Evolutionary conservation across 2,797 vertebrate genomes (phyloP).

Genomic region (Chrysocyon brachyurus): DNA sequence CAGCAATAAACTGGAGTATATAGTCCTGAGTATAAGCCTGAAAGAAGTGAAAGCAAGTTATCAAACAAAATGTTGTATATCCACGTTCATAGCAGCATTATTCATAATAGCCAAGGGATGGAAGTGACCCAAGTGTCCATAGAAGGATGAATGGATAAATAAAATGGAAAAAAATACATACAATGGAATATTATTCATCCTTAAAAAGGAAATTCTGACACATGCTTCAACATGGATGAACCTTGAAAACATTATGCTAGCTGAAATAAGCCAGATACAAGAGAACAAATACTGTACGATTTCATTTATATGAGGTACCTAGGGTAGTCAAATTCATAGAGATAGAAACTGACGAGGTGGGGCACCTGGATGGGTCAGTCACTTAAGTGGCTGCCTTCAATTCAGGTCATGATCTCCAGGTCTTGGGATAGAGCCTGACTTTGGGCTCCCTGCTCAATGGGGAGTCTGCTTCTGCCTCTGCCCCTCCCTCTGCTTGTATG

Average conservation of each 20-base stretch:
- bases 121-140: neutral
- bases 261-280: neutral
- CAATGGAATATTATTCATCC: neutral
- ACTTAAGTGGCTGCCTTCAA: too few species aligned
- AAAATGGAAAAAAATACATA: neutral
- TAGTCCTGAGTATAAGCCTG: neutral
- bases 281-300: neutral
- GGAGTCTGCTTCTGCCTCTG: too few species aligned
- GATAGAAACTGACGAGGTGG: neutral
- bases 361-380: too few species aligned
- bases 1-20: conserved; percentile 8
- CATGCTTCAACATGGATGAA: neutral
- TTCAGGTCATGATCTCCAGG: too few species aligned
- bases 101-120: neutral
- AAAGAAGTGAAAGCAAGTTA: conserved; percentile 24
- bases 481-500: too few species aligned
- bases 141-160: neutral
- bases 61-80: neutral
- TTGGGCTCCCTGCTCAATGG: too few species aligned
- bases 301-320: neutral
- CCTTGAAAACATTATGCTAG: neutral
- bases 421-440: too few species aligned
- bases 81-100: neutral
- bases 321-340: neutral
- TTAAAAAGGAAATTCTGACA: conserved; percentile 25